Percentiles rank a stretch among this genome's conserved stretches.
phyloP scores from a whole-genome alignment of 2,797 vertebrate species.

The Sebastolobus altivelis region DNA sequence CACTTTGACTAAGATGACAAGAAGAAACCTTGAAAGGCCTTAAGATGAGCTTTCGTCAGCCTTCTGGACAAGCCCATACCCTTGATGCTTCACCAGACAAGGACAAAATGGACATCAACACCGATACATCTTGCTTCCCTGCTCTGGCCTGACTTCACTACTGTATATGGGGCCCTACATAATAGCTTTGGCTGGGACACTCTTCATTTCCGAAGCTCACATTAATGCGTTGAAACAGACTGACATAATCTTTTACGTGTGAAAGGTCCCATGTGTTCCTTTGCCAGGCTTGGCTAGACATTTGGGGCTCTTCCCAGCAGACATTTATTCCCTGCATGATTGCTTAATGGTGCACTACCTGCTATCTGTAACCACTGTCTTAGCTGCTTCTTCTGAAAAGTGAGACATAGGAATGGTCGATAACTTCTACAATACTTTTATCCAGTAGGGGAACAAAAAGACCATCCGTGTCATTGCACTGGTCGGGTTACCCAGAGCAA shows the following conservation, averaged over 20 bases:
- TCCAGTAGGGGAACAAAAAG: neutral
- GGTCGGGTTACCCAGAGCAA: neutral
- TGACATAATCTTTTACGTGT: neutral
- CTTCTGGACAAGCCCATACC: no score
- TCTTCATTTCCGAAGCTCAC: neutral
- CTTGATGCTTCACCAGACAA: no score
- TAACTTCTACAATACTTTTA: neutral
- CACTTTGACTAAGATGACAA: neutral
- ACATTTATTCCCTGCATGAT: constrained; percentile 1
- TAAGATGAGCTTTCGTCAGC: no score
- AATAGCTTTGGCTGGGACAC: neutral
- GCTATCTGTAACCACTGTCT: constrained; percentile 1
- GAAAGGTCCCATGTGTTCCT: constrained; percentile 4
- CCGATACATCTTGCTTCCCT: no score
- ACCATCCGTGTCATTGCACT: neutral
- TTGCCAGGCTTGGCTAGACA: neutral
- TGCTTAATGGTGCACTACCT: constrained; percentile 6
- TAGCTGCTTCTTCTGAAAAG: neutral
- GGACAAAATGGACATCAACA: no score
- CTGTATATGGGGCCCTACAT: neutral
- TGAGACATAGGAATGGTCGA: neutral
- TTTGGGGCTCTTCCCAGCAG: constrained; percentile 3
- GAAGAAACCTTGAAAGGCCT: no score
- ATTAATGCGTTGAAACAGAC: neutral
- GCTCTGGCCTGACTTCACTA: neutral